These are phyloP conservation scores for Amaurobius ferox DNA, from an alignment of 2,888 invertebrate species.

Conservation along the genomic window DNA sequence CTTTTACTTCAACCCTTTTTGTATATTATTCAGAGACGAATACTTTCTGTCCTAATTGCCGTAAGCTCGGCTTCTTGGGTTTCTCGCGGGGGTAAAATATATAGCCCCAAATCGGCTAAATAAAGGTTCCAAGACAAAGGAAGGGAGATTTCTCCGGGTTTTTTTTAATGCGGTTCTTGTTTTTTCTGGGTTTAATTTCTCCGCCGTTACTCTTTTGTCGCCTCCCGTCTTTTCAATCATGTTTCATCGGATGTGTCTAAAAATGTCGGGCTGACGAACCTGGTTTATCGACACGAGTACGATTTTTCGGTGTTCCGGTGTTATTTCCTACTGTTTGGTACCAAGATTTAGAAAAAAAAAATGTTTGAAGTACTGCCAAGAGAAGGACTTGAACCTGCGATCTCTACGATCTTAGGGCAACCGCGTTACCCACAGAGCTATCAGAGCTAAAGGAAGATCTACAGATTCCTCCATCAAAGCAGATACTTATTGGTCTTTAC, in stretches of 20 bases:
- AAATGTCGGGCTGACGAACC: slow-evolving; percentile 33
- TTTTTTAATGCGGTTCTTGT: background rate
- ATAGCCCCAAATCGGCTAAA: slow-evolving; percentile 26
- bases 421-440: too few species aligned
- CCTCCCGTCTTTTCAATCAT: slow-evolving; percentile 42
- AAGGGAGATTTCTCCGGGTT: slow-evolving; percentile 18
- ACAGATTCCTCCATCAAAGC: too few species aligned
- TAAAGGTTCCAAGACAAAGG: slow-evolving; percentile 45
- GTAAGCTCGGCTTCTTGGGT: slow-evolving; percentile 31
- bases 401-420: too few species aligned
- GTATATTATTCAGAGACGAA: slow-evolving; percentile 36
- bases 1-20: slow-evolving; percentile 4
- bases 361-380: too few species aligned
- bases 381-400: too few species aligned
- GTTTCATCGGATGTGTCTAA: slow-evolving; percentile 62
- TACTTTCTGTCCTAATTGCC: slow-evolving; percentile 54
- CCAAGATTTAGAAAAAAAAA: too few species aligned
- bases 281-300: background rate
- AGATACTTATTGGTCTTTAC: too few species aligned
- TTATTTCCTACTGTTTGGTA: too few species aligned
- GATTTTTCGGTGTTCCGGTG: too few species aligned
- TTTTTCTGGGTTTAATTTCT: slow-evolving; percentile 53
- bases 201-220: slow-evolving; percentile 54
- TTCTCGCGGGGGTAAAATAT: slow-evolving; percentile 23
- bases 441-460: too few species aligned